Base-by-base conservation (phyloP, 2,888 invertebrate species). In the Ochropleura plecta region DNA sequence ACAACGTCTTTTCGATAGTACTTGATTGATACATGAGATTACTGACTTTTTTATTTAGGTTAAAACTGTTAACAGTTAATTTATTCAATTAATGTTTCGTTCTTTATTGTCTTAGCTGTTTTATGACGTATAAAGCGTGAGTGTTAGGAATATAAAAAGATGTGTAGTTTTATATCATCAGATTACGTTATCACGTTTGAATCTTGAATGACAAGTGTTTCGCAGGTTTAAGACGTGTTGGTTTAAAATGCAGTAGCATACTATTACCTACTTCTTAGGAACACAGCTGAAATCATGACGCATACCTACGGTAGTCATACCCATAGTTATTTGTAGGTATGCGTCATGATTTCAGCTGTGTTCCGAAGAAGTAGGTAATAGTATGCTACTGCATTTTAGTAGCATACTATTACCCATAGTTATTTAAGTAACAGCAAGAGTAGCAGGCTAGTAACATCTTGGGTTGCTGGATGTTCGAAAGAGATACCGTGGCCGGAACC, bases 31-130 rank as follows among this genome's bases (percentile, higher is more conserved):
- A 48, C 16, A 51, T 65, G 6, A 65, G 14, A 49, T 68, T 64
- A 81, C 70, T 48, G 60, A 62, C 40, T 53, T n/a, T n/a, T n/a
- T n/a, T n/a, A n/a, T n/a, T n/a, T 16, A 30, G 30, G 64, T 53
- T 70, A 67, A 57, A 65, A 69, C 73, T 71, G 77, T 75, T 66
- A 79, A 40, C 53, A 74, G 60, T 44, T 74, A 81, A 81, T 76
- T 82, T 76, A 86, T 86, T 86, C 75, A 71, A 79, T 74, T 70
- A 82, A 79, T 78, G 76, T 84, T 68, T 67, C 64, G 53, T 76
- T 81, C 60, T 86, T 81, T 82, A 81, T 71, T 79, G 70, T 70
- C 57, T 69, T 76, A 63, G 74, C 70, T 63, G 64, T 81, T 84
- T 85, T 86, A 82, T 76, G 62, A 48, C 55, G 73, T 73, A 81